Conservation (phyloP, 2,888 invertebrate species). For the Melanostoma scalare region DNA sequence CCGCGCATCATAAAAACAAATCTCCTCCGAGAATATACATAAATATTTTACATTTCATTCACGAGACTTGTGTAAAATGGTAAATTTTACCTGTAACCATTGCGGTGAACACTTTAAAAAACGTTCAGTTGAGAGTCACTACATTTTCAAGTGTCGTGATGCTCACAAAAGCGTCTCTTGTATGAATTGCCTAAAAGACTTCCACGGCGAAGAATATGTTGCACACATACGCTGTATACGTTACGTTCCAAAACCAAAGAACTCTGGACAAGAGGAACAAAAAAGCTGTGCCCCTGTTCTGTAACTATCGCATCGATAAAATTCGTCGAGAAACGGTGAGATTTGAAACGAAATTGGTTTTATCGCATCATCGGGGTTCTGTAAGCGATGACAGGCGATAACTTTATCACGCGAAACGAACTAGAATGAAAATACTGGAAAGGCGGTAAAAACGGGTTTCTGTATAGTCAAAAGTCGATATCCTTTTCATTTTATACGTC, state of each 20-base stretch:
- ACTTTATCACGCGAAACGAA: too few species aligned
- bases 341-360: too few species aligned
- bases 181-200: constrained; percentile 96
- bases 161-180: constrained; percentile 90
- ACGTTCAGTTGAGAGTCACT: constrained; percentile 95
- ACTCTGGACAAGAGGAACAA: constrained; percentile 94
- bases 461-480: too few species aligned
- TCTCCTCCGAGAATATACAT: constrained; percentile 27
- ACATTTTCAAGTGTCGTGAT: constrained; percentile 86
- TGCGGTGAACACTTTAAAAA: constrained; percentile 97
- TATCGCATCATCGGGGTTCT: too few species aligned
- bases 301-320: too few species aligned
- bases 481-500: too few species aligned
- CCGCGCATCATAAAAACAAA: constrained; percentile 39
- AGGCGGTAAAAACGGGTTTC: too few species aligned
- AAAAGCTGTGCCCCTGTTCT: too few species aligned
- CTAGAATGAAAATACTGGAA: too few species aligned
- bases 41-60: neutral
- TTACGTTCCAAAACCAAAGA: constrained; percentile 86
- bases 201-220: constrained; percentile 89
- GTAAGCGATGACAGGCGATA: too few species aligned
- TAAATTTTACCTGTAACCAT: constrained; percentile 95
- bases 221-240: constrained; percentile 92
- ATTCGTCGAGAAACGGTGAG: too few species aligned
- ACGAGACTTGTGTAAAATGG: constrained; percentile 85